Percentiles rank a stretch among this genome's conserved stretches.
Conservation (phyloP, 2,113 vertebrate genomes). For the Himantopus leucocephalus region DNA sequence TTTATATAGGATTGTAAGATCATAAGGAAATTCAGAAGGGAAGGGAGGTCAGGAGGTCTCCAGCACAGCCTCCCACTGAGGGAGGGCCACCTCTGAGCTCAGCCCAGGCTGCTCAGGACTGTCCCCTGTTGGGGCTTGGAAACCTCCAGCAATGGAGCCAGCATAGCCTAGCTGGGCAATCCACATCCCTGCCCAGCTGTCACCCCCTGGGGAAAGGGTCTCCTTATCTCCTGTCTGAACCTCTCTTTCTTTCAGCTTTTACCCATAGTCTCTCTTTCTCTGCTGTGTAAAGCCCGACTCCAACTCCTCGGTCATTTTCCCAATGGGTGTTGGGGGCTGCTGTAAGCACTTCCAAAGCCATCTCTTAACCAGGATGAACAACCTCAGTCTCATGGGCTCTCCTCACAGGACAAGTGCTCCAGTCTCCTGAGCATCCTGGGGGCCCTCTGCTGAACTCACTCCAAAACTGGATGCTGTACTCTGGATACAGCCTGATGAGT, state of each 20-base stretch:
- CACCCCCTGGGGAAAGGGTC: fast-evolving
- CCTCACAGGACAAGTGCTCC: not conserved
- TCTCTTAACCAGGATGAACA: not conserved
- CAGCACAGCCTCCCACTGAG: not conserved
- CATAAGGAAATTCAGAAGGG: not conserved
- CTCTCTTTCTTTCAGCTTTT: not conserved
- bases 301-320: not conserved
- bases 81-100: not conserved
- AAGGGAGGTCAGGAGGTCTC: not conserved
- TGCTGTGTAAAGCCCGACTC: not conserved
- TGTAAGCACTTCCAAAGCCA: not conserved
- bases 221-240: not conserved
- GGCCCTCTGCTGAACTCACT: not conserved
- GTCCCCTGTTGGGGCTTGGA: not conserved
- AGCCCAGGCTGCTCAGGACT: not conserved
- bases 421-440: not conserved
- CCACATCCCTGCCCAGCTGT: not conserved
- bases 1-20: not conserved
- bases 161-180: not conserved
- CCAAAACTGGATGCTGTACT: not conserved
- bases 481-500: not conserved
- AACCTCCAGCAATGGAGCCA: not conserved
- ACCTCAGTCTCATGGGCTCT: not conserved
- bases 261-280: not conserved
- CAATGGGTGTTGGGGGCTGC: not conserved